Percentiles rank a stretch among this genome's conserved stretches.
These are phyloP conservation scores for Chaenocephalus aceratus DNA, from an alignment of 2,113 vertebrate species.

Conservation along the genomic window DNA sequence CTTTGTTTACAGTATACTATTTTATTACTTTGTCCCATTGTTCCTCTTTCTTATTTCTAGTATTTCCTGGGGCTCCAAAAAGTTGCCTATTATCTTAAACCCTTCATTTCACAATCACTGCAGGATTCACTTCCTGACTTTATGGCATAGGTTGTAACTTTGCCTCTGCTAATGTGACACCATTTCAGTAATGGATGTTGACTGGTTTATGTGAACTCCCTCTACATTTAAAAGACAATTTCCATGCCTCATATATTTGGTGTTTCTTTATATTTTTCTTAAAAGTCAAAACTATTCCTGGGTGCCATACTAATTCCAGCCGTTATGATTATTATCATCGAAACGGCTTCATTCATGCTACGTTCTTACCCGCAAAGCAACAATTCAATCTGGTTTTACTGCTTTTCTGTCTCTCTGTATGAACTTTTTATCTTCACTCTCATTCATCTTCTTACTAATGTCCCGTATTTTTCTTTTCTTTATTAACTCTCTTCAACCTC, in stretches of 20 bases:
- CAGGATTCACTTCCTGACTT: not conserved
- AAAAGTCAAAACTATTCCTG: conserved; percentile 21
- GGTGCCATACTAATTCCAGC: conserved; percentile 4
- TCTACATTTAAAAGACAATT: conserved; percentile 1
- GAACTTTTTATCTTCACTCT: conserved; percentile 24
- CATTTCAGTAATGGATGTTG: not conserved
- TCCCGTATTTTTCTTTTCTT: conserved; percentile 15
- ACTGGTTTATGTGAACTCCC: not conserved
- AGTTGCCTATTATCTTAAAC: not conserved
- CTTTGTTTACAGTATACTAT: not conserved
- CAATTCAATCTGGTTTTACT: conserved; percentile 15
- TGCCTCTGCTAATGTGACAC: not conserved
- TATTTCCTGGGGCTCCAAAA: not conserved
- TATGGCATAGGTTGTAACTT: not conserved
- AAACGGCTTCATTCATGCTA: conserved; percentile 30
- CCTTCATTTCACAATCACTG: not conserved
- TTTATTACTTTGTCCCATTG: not conserved
- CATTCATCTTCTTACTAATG: conserved; percentile 22
- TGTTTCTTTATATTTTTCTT: conserved; percentile 2
- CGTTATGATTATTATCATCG: conserved; percentile 26
- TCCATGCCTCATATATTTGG: conserved; percentile 2
- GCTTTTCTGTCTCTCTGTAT: conserved; percentile 14
- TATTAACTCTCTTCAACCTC: conserved; percentile 26
- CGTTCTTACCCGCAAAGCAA: conserved; percentile 10
- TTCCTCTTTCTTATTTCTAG: no score